Conservation (phyloP, 2,888 invertebrate genomes). For the Pedicia rivosa region DNA sequence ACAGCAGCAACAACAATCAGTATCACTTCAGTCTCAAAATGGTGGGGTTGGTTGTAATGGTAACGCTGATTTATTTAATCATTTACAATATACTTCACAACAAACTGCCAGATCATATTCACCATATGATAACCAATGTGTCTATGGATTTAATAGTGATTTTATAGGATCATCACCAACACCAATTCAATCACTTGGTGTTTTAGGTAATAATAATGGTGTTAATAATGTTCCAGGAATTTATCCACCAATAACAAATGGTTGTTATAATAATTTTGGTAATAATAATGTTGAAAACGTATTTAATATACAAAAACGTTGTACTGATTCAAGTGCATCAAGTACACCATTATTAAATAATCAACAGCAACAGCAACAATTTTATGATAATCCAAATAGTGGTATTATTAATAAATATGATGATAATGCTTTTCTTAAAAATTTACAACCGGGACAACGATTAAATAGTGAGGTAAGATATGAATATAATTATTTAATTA, state of each 20-base stretch:
- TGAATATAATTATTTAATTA: too few species aligned
- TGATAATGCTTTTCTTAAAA: conserved; percentile 27
- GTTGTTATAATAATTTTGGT: not conserved
- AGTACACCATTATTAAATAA: too few species aligned
- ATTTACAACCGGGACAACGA: conserved; percentile 30
- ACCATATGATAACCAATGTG: conserved; percentile 3
- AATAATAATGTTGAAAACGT: not conserved
- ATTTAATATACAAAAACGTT: not conserved
- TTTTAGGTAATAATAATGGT: not conserved
- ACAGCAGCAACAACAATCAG: not conserved
- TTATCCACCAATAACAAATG: not conserved
- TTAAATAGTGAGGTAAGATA: conserved; percentile 31
- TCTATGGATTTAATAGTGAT: conserved; percentile 9
- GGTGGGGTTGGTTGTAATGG: not conserved
- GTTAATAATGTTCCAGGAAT: not conserved
- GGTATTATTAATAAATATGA: conserved; percentile 22
- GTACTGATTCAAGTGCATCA: not conserved
- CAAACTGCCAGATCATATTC: not conserved
- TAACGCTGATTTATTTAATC: conserved; percentile 1
- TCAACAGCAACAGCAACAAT: too few species aligned
- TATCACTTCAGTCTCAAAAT: not conserved
- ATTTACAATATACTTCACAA: not conserved
- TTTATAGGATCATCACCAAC: conserved; percentile 5
- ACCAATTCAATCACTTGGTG: not conserved
- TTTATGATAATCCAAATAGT: not conserved